phyloP scores from a whole-genome alignment of 2,888 invertebrate species.

The Cosmia trapezina region DNA sequence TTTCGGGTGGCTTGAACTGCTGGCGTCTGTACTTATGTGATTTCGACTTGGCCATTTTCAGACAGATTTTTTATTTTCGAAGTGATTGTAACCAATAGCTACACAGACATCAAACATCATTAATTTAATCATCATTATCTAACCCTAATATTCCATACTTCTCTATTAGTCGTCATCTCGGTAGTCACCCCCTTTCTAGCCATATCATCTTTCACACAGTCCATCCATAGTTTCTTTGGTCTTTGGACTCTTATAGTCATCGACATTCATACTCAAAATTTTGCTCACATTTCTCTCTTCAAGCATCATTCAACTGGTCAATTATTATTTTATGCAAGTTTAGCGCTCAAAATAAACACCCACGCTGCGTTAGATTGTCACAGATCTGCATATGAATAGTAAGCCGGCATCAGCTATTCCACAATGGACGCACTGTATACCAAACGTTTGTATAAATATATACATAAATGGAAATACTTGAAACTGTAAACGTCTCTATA shows the following conservation, averaged over 20 bases:
- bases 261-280: no score
- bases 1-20: no score
- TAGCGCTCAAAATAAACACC: constrained; percentile 16
- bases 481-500: not conserved
- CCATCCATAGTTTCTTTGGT: no score
- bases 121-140: not conserved
- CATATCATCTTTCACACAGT: no score
- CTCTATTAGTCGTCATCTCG: no score
- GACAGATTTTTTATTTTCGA: not conserved
- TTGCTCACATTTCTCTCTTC: no score
- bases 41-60: not conserved
- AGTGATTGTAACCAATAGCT: not conserved
- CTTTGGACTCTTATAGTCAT: no score
- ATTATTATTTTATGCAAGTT: constrained; percentile 30
- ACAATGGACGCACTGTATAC: constrained; percentile 33
- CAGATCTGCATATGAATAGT: constrained; percentile 58
- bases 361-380: constrained; percentile 22
- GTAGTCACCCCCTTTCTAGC: no score
- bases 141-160: no score
- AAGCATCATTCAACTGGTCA: not conserved
- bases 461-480: constrained; percentile 8
- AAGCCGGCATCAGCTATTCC: constrained; percentile 34
- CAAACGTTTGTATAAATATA: constrained; percentile 52
- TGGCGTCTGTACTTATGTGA: no score
- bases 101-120: not conserved